Base-by-base conservation (phyloP, 2,888 invertebrate species). In the Clunio marinus region DNA sequence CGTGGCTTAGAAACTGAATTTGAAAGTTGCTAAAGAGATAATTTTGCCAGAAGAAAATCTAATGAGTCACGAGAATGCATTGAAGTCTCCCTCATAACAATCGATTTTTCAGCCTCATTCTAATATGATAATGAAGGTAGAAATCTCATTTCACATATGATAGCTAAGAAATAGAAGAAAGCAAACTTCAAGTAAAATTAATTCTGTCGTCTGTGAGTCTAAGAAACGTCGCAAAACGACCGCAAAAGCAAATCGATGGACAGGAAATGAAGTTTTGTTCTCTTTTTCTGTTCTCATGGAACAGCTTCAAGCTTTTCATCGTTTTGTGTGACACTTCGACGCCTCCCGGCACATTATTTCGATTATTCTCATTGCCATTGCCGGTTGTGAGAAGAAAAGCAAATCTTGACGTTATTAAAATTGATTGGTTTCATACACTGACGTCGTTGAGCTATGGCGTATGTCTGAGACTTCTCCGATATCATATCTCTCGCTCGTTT, bases 241-340 rank as follows among this genome's bases (percentile, higher is more conserved):
- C 15, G 32, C 58, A 27, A 15, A 58, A 58, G 5, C 58, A 25
- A 57, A 4, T 57, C 1, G 24, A 35, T 60, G 37, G 37, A 63
- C 27, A 63, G 63, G 63, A 63, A 63, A 63, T 63, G 63, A 25
- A 24, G n/a, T n/a, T n/a, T n/a, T n/a, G n/a, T n/a, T n/a, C n/a
- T n/a, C n/a, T n/a, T n/a, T n/a, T n/a, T n/a, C n/a, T n/a, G n/a
- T n/a, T n/a, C n/a, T n/a, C n/a, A n/a, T n/a, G n/a, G n/a, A n/a
- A n/a, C n/a, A n/a, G n/a, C n/a, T n/a, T n/a, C n/a, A n/a, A n/a
- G n/a, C n/a, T n/a, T 63, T 63, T 37, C 28, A n/a, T 20, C 17
- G 22, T 17, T 51, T 51, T 51, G 17, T 17, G 17, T 51, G 51
- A 51, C 22, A 22, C 20, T 51, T n/a, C 20, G 51, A 51, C 51